Percentiles rank a stretch among this genome's conserved stretches.
These are phyloP conservation scores for Phyllotreta striolata DNA, from an alignment of 2,888 invertebrate genomes.

Conservation along the genomic window DNA sequence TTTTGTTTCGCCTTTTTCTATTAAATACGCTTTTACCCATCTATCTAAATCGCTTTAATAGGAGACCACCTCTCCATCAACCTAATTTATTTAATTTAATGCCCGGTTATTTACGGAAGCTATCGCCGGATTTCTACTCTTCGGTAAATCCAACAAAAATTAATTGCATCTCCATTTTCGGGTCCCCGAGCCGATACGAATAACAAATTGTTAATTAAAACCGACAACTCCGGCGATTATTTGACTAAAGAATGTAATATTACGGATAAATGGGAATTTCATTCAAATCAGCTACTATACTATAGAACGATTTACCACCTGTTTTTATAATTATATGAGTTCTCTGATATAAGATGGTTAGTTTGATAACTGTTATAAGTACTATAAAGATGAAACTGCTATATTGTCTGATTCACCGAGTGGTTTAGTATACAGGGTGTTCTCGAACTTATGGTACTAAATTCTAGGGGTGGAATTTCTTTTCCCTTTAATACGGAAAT, in stretches of 20 bases:
- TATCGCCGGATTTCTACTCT: conserved; percentile 9
- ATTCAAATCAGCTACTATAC: conserved; percentile 3
- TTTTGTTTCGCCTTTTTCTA: not conserved
- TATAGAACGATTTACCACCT: too few relatives aligned
- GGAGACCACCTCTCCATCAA: not conserved
- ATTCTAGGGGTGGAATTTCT: too few relatives aligned
- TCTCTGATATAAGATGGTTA: too few relatives aligned
- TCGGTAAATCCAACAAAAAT: conserved; percentile 5
- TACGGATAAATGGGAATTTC: conserved; percentile 8
- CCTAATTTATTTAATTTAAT: conserved; percentile 23
- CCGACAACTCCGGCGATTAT: conserved; percentile 6
- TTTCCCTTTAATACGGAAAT: too few relatives aligned
- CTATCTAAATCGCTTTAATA: not conserved
- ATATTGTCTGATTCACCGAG: too few relatives aligned
- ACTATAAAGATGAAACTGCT: too few relatives aligned
- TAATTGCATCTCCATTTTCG: conserved; percentile 13
- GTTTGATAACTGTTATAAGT: too few relatives aligned
- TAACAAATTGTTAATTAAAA: conserved; percentile 19
- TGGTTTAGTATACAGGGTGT: too few relatives aligned
- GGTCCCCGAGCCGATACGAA: conserved; percentile 12
- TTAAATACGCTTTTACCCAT: too few relatives aligned
- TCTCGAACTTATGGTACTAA: too few relatives aligned
- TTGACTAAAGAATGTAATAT: conserved; percentile 14
- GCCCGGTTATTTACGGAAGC: conserved; percentile 8
- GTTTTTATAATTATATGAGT: too few relatives aligned